These are phyloP conservation scores for Numenius phaeopus DNA, from an alignment of 2,797 vertebrate species.

Conservation along the genomic window DNA sequence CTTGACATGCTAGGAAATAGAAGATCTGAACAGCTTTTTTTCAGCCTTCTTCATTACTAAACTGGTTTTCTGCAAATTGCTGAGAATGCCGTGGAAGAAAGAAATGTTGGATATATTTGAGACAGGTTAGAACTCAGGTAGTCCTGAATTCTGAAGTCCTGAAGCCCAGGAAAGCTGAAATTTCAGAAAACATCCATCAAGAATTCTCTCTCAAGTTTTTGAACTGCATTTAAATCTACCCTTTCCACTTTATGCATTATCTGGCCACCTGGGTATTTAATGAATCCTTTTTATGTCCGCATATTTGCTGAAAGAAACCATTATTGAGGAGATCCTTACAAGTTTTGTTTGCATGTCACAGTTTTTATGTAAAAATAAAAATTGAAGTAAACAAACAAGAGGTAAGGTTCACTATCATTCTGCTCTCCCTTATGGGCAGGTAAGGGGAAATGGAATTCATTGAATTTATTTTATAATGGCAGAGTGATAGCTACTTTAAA, in stretches of 20 bases:
- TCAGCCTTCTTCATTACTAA: background rate
- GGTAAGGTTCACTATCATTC: background rate
- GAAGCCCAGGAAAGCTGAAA: background rate
- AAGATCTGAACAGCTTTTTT: background rate
- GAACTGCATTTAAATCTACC: background rate
- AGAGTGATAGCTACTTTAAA: conserved; percentile 44
- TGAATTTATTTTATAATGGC: conserved; percentile 29
- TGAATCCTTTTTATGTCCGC: background rate
- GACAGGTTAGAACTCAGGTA: background rate
- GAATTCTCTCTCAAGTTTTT: background rate
- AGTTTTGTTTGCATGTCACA: background rate
- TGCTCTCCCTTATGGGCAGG: background rate
- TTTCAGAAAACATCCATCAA: background rate
- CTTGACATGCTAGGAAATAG: background rate
- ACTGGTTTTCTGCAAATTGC: background rate
- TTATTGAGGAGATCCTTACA: background rate
- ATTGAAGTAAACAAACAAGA: background rate
- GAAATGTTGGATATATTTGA: background rate
- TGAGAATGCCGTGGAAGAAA: background rate
- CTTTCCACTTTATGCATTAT: background rate
- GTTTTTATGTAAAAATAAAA: conserved; percentile 6
- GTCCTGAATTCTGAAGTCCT: background rate
- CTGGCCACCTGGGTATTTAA: background rate
- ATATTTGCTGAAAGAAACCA: background rate
- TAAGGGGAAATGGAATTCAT: background rate